Evolutionary conservation across 2,888 invertebrate genomes (phyloP).

Genomic region (Microctonus aethiopoides): DNA sequence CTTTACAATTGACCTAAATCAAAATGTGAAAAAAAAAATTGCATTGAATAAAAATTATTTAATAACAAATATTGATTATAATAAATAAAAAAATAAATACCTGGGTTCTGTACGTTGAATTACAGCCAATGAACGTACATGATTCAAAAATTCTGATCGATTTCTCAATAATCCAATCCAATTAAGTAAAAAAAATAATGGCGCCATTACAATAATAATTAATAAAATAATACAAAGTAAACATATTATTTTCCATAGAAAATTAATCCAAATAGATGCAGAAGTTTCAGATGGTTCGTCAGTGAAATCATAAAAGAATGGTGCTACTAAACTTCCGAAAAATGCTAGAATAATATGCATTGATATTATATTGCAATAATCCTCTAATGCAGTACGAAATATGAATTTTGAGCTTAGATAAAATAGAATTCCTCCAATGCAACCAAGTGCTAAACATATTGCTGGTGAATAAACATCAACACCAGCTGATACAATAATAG

Average conservation of each 20-base stretch:
- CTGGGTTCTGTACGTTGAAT: conserved; percentile 41
- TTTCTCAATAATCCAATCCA: conserved; percentile 50
- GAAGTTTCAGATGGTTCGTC: background rate
- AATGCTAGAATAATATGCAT: conserved; percentile 57
- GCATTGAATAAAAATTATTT: too few species aligned
- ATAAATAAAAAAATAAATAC: too few species aligned
- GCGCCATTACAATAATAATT: conserved; percentile 41
- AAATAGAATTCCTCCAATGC: conserved; percentile 50
- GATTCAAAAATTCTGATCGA: conserved; percentile 52
- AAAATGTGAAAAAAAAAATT: too few species aligned
- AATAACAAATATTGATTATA: too few species aligned
- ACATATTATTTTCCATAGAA: conserved; percentile 51
- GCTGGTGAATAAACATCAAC: conserved; percentile 56
- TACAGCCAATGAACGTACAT: conserved; percentile 45
- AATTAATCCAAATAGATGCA: conserved; percentile 36
- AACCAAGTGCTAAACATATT: conserved; percentile 47
- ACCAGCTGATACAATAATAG: conserved; percentile 58
- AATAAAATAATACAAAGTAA: conserved; percentile 44
- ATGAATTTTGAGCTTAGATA: conserved; percentile 49
- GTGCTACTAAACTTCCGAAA: conserved; percentile 55
- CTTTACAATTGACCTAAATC: conserved; percentile 42
- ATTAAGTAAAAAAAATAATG: conserved; percentile 44
- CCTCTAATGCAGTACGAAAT: conserved; percentile 59
- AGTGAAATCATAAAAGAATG: conserved; percentile 40
- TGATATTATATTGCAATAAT: conserved; percentile 61